Conservation (phyloP, 2,113 vertebrate genomes). For the Oreochromis tanganicae region DNA sequence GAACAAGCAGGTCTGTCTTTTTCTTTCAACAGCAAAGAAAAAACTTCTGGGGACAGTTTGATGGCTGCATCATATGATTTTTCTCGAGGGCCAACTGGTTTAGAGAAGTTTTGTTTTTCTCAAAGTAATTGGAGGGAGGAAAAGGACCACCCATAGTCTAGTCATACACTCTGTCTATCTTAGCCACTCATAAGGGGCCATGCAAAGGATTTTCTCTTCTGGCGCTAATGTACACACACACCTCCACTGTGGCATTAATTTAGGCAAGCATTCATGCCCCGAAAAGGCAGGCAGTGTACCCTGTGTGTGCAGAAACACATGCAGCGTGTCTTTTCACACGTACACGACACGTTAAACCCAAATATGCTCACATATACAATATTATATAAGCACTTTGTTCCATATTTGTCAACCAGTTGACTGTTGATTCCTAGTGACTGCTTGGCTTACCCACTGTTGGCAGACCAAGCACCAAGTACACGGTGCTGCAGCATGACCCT, state of each 20-base stretch:
- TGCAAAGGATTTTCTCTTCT: conserved; percentile 15
- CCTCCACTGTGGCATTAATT: background rate
- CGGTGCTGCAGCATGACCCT: background rate
- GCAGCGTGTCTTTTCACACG: conserved; percentile 27
- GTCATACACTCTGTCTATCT: conserved; percentile 9
- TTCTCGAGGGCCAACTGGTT: background rate
- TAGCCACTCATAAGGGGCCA: background rate
- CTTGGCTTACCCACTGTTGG: background rate
- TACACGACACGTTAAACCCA: background rate
- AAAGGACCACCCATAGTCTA: conserved; percentile 46
- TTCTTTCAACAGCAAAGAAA: background rate
- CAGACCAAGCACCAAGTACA: background rate
- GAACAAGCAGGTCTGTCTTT: background rate
- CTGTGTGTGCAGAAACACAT: background rate
- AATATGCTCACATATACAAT: background rate
- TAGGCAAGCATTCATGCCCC: background rate
- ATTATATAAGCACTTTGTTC: background rate
- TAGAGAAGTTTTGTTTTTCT: background rate
- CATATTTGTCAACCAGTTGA: background rate
- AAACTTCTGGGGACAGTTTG: background rate
- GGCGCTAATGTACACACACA: conserved; percentile 9
- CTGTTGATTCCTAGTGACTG: background rate
- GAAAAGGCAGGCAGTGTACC: background rate
- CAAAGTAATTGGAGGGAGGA: background rate
- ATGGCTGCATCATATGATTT: background rate